These are phyloP conservation scores for Apodemus agrarius DNA, from an alignment of 2,797 vertebrate species.

Conservation along the genomic window DNA sequence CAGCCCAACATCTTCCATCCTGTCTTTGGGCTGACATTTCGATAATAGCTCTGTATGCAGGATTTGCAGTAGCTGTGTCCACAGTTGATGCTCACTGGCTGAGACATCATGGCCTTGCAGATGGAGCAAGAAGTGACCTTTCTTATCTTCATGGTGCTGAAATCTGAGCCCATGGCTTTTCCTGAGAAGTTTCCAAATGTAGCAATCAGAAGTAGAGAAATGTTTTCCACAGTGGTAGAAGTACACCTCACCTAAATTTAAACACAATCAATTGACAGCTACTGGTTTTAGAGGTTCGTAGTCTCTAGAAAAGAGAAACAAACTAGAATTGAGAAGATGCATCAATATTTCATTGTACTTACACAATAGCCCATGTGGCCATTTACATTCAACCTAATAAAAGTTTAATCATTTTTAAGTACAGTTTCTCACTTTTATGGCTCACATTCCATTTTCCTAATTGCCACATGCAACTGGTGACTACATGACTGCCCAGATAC, in stretches of 20 bases:
- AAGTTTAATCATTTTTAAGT: conserved; percentile 5
- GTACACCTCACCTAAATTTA: not conserved
- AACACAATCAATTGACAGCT: not conserved
- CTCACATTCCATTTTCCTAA: not conserved
- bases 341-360: not conserved
- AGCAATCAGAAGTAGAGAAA: not conserved
- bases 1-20: rapidly evolving
- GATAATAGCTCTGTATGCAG: not conserved
- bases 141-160: not conserved
- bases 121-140: conserved; percentile 67
- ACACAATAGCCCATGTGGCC: not conserved
- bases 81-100: conserved; percentile 53
- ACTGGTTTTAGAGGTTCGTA: not conserved
- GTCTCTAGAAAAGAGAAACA: not conserved
- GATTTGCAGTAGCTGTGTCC: conserved; percentile 64
- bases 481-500: rapidly evolving
- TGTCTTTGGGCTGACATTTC: rapidly evolving
- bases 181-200: not conserved
- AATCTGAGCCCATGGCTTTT: conserved; percentile 30
- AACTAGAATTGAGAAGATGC: not conserved
- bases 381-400: not conserved
- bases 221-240: not conserved
- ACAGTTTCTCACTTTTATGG: not conserved
- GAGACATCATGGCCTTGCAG: conserved; percentile 54
- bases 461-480: not conserved